Conservation (phyloP, 1,140 invertebrate species). For the Caenorhabditis tropicalis region DNA sequence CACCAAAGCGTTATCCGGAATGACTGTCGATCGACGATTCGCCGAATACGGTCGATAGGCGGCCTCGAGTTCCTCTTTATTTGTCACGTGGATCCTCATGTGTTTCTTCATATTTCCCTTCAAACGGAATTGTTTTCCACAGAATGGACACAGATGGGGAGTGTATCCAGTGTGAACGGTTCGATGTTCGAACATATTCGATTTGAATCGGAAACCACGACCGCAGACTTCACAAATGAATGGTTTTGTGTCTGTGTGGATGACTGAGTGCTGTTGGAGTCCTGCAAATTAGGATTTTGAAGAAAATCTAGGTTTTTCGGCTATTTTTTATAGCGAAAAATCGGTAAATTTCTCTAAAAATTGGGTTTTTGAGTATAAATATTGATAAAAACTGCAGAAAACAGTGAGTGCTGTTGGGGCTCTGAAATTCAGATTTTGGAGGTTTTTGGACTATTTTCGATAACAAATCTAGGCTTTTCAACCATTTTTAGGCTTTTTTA, state of each 20-base stretch:
- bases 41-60: conserved; percentile 3
- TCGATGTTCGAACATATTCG: conserved; percentile 71
- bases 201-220: conserved; percentile 72
- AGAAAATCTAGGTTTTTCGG: no score
- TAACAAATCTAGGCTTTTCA: no score
- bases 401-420: no score
- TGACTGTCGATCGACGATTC: not conserved
- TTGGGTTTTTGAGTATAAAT: no score
- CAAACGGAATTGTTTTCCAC: conserved; percentile 66
- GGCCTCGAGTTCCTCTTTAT: conserved; percentile 2
- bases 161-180: conserved; percentile 70
- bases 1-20: not conserved
- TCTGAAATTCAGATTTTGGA: no score
- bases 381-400: no score
- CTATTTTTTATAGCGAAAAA: no score
- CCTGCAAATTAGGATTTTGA: no score
- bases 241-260: conserved; percentile 19
- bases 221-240: conserved; percentile 72
- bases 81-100: not conserved
- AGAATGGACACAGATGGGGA: conserved; percentile 71
- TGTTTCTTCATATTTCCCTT: conserved; percentile 60
- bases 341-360: no score
- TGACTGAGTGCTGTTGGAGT: conserved; percentile 6
- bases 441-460: no score
- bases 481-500: no score